Percentiles rank a stretch among this genome's conserved stretches.
Conservation (phyloP, 2,888 invertebrate genomes). For the Ecliptopera silaceata region DNA sequence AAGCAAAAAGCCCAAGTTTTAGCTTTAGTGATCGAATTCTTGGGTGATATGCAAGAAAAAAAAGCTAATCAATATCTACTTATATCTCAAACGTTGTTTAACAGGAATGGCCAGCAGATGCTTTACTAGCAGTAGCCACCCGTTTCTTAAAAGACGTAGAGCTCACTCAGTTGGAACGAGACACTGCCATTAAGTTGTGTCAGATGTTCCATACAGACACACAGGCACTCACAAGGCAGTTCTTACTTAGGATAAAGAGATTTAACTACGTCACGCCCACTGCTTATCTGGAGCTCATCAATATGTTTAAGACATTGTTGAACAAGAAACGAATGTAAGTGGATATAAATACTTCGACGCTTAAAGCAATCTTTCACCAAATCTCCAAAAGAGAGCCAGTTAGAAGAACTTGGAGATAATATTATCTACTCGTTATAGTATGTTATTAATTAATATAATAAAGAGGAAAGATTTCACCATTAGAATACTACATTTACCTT, state of each 20-base stretch:
- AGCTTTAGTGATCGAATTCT: no score
- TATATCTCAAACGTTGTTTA: background rate
- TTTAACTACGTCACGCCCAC: slow-evolving; percentile 96
- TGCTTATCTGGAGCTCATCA: slow-evolving; percentile 95
- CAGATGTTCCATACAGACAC: slow-evolving; percentile 95
- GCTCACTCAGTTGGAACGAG: slow-evolving; percentile 87
- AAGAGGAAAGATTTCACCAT: no score
- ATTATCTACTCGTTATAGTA: no score
- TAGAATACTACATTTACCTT: no score
- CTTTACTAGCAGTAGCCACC: slow-evolving; percentile 93
- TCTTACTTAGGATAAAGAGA: slow-evolving; percentile 84
- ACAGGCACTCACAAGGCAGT: slow-evolving; percentile 86
- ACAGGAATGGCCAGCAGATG: slow-evolving; percentile 96
- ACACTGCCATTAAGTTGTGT: slow-evolving; percentile 93
- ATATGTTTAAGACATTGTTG: slow-evolving; percentile 92
- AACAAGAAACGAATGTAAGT: slow-evolving; percentile 87
- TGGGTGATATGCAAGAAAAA: no score
- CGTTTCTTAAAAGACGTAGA: slow-evolving; percentile 91
- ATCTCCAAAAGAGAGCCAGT: no score
- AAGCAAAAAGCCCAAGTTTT: no score
- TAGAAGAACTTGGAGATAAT: no score
- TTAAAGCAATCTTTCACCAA: no score
- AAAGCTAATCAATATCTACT: no score
- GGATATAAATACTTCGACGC: no score
- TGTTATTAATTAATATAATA: no score